phyloP scores from a whole-genome alignment of 2,797 vertebrate genomes.

The Tadarida brasiliensis region DNA sequence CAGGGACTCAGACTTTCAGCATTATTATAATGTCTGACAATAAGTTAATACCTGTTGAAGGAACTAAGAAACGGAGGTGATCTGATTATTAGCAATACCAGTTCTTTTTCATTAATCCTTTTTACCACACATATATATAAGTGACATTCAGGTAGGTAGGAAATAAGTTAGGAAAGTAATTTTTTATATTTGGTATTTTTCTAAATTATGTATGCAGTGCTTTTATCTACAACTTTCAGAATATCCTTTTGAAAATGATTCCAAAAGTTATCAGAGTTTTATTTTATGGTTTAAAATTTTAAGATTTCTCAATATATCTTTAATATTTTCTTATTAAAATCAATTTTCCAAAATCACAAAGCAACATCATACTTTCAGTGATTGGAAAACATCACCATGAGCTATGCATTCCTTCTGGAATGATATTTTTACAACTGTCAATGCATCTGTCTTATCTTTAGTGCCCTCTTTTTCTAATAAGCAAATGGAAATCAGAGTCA shows the following conservation, averaged over 20 bases:
- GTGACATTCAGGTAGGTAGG: neutral
- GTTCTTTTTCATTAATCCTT: neutral
- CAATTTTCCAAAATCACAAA: neutral
- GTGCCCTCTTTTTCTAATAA: neutral
- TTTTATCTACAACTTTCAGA: neutral
- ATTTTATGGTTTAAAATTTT: neutral
- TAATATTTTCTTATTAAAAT: neutral
- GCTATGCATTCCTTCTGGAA: neutral
- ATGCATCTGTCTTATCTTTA: neutral
- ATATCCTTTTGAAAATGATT: neutral
- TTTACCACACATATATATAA: neutral
- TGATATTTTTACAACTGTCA: neutral
- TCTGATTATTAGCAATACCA: neutral
- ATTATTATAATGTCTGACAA: neutral
- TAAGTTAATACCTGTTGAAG: neutral
- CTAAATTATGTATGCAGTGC: neutral
- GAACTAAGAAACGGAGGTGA: neutral
- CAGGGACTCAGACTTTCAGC: neutral
- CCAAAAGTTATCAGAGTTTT: constrained; percentile 2
- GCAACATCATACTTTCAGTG: neutral
- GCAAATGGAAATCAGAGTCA: neutral
- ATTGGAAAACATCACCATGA: neutral
- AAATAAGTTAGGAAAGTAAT: neutral
- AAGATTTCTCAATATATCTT: neutral
- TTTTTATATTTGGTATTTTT: neutral